Conservation (phyloP, 1,140 invertebrate genomes). For the Stenopsyche tienmushanensis region DNA sequence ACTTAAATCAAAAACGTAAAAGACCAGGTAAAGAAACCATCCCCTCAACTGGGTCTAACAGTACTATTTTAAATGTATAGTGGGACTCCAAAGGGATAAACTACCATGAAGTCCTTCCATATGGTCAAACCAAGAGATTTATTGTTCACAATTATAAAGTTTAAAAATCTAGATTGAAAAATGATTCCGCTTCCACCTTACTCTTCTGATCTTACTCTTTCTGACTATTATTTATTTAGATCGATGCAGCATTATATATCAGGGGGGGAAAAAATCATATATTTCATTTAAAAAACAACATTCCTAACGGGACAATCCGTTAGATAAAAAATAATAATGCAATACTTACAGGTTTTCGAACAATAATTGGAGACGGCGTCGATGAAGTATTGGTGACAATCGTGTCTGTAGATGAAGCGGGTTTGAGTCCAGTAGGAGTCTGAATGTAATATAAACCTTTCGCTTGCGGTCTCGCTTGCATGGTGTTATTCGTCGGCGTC, state of each 20-base stretch:
- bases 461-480: conserved; percentile 45
- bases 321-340: conserved; percentile 13
- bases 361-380: conserved; percentile 53
- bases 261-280: conserved; percentile 3
- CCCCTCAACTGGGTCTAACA: too few relatives aligned
- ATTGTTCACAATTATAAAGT: too few relatives aligned
- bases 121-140: too few relatives aligned
- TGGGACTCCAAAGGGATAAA: too few relatives aligned
- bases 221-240: too few relatives aligned
- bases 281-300: background rate
- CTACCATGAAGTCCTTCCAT: too few relatives aligned
- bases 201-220: too few relatives aligned
- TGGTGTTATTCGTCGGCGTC: conserved; percentile 24
- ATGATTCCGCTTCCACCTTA: too few relatives aligned
- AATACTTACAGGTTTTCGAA: conserved; percentile 54
- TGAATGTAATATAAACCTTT: conserved; percentile 47
- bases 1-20: too few relatives aligned
- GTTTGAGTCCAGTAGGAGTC: conserved; percentile 51
- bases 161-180: background rate
- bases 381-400: conserved; percentile 51
- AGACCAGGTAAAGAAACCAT: too few relatives aligned
- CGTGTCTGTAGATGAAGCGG: conserved; percentile 50
- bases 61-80: too few relatives aligned
- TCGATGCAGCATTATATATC: background rate
- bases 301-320: background rate